Conservation (phyloP, 2,888 invertebrate genomes). For the Colletes collaris region DNA sequence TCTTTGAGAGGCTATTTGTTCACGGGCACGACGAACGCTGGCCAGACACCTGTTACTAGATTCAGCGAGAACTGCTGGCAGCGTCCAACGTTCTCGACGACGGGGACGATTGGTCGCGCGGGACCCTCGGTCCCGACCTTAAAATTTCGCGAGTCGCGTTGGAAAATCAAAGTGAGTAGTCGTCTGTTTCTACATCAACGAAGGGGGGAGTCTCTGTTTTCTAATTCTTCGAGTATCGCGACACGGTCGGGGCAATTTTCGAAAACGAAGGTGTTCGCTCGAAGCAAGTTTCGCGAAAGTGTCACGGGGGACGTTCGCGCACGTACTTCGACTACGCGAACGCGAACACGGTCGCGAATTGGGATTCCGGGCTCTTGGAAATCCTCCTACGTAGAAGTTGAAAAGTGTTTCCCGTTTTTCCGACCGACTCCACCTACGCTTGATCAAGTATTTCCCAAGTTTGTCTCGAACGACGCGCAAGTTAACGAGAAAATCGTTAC, state of each 20-base stretch:
- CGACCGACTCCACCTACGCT: background rate
- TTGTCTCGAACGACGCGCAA: background rate
- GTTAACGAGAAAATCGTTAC: background rate
- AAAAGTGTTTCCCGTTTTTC: slow-evolving; percentile 17
- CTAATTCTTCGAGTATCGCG: no score
- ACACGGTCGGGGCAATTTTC: background rate
- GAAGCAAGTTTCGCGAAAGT: slow-evolving; percentile 6
- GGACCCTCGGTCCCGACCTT: no score
- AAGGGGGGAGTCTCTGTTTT: no score
- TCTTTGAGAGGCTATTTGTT: slow-evolving; percentile 47
- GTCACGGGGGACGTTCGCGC: slow-evolving; percentile 12
- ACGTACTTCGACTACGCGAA: slow-evolving; percentile 8
- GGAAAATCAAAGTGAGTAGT: no score
- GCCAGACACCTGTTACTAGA: slow-evolving; percentile 67
- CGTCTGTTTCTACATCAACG: no score
- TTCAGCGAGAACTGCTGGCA: slow-evolving; percentile 25
- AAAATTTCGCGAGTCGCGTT: no score
- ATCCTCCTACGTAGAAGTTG: slow-evolving; percentile 17
- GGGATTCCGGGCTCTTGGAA: background rate
- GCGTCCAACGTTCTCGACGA: slow-evolving; percentile 35
- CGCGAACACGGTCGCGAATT: background rate
- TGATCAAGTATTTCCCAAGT: background rate
- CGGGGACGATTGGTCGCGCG: background rate
- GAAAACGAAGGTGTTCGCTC: background rate
- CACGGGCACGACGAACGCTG: slow-evolving; percentile 53